These are phyloP conservation scores for Scaptomyza parva DNA, from an alignment of 2,888 invertebrate species.

Conservation along the genomic window DNA sequence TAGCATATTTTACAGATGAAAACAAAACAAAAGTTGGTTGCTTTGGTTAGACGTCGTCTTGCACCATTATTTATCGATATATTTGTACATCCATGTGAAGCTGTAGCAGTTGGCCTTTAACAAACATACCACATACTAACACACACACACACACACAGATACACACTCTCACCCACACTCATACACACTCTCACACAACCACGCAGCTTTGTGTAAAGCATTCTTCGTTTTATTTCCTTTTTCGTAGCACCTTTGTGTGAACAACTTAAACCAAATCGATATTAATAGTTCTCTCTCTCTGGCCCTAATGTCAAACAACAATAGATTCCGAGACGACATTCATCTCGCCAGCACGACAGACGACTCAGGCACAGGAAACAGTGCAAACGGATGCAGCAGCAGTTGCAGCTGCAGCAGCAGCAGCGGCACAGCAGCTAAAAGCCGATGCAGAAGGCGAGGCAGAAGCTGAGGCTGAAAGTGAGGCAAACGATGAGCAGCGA, in stretches of 20 bases:
- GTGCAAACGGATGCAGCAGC: slow-evolving; percentile 7
- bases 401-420: slow-evolving; percentile 8
- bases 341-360: slow-evolving; percentile 81
- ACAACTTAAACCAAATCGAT: not conserved
- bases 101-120: slow-evolving; percentile 38
- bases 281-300: slow-evolving; percentile 27
- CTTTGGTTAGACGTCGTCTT: slow-evolving; percentile 12
- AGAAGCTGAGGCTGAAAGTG: slow-evolving; percentile 67
- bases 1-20: not conserved
- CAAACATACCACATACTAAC: slow-evolving; percentile 6
- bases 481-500: slow-evolving; percentile 84
- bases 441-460: slow-evolving; percentile 72
- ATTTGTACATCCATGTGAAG: slow-evolving; percentile 35
- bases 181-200: slow-evolving; percentile 27
- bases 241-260: slow-evolving; percentile 32
- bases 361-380: slow-evolving; percentile 65
- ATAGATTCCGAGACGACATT: slow-evolving; percentile 85
- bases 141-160: slow-evolving; percentile 13
- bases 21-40: slow-evolving; percentile 31
- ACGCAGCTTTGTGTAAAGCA: slow-evolving; percentile 70
- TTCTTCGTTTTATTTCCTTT: slow-evolving; percentile 22
- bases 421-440: slow-evolving; percentile 29
- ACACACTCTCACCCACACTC: slow-evolving; percentile 7
- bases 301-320: slow-evolving; percentile 1
- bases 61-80: slow-evolving; percentile 28